phyloP scores from a whole-genome alignment of 2,888 invertebrate species.

The Drosophila setosimentum region DNA sequence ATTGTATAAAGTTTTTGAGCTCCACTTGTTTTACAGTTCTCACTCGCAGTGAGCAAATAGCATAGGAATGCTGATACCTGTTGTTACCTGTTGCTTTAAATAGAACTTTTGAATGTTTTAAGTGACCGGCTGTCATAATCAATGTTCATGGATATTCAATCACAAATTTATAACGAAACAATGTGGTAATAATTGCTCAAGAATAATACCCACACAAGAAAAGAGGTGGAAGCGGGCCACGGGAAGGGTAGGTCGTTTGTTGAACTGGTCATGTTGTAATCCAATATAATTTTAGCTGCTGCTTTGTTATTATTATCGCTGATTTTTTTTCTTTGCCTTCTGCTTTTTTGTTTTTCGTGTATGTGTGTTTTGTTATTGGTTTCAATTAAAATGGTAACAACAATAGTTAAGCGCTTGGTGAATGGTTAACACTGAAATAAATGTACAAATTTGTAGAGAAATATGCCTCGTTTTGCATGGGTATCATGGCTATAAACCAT shows the following conservation, averaged over 20 bases:
- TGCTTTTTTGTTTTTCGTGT: constrained; percentile 23
- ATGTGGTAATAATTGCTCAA: constrained; percentile 74
- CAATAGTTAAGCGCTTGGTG: constrained; percentile 64
- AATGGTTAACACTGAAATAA: constrained; percentile 62
- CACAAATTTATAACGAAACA: constrained; percentile 49
- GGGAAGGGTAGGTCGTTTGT: constrained; percentile 30
- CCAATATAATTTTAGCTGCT: constrained; percentile 65
- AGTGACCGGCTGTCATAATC: constrained; percentile 73
- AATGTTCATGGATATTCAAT: constrained; percentile 72
- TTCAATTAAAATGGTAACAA: constrained; percentile 76
- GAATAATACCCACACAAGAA: constrained; percentile 44
- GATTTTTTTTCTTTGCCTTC: constrained; percentile 39
- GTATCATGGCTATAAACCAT: constrained; percentile 42
- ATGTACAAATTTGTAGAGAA: constrained; percentile 44
- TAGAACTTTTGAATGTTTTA: constrained; percentile 54
- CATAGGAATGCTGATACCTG: constrained; percentile 44
- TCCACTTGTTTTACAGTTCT: constrained; percentile 19
- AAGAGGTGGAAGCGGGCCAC: not conserved
- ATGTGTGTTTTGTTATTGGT: constrained; percentile 50
- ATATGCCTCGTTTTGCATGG: constrained; percentile 60
- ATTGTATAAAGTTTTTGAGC: not conserved
- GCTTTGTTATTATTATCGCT: constrained; percentile 58
- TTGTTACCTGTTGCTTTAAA: constrained; percentile 45
- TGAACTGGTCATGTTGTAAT: constrained; percentile 68
- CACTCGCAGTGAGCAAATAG: constrained; percentile 45